Evolutionary conservation across 1,140 invertebrate species (phyloP), one percentile per base, ranked within the genome.

Genomic region (Scaptomyza graminum): DNA sequence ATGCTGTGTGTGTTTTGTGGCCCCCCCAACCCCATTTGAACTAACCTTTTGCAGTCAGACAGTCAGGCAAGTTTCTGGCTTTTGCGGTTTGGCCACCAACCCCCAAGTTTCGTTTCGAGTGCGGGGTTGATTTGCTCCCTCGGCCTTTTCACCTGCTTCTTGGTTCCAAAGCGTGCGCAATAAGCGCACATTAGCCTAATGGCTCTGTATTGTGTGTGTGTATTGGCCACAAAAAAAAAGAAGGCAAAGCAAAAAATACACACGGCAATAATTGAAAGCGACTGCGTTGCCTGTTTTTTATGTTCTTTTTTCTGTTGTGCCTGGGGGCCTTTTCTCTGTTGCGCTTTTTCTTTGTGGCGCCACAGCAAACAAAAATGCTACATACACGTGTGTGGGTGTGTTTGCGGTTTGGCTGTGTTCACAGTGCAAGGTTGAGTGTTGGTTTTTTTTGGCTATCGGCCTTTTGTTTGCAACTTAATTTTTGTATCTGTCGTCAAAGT

Each of bases 101-200:
- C 56, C 76, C 57, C 57, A 54, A 31, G 25, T n/a, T 18, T 59
- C 41, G 41, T 49, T 18, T 59, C 41, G 41, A 44, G 25, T 46
- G 46, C 18, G 64, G 67, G 73, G 64, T 65, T 52, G 67, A 52
- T 72, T 47, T 51, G n/a, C 28, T 5, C n/a, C 46, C 54, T 8
- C 54, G 22, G n/a, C n/a, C 25, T 41, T 56, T 57, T 69, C 82
- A 72, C 76, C 81, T 77, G 73, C 66, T 71, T 16, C 46, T 54
- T 60, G 12, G 12, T 75, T 87, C 67, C 82, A 87, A 87, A 87
- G 83, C 79, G 71, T 87, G 83, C 83, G 83, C 83, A 87, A 87
- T 87, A 87, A 87, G 83, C 83, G 82, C 83, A 87, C 83, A 87
- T 87, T 87, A 87, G 67, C 84, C 83, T 87, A 87, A 87, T 87